Conservation (phyloP, 2,888 invertebrate genomes). For the Rhabditoides inermis region DNA sequence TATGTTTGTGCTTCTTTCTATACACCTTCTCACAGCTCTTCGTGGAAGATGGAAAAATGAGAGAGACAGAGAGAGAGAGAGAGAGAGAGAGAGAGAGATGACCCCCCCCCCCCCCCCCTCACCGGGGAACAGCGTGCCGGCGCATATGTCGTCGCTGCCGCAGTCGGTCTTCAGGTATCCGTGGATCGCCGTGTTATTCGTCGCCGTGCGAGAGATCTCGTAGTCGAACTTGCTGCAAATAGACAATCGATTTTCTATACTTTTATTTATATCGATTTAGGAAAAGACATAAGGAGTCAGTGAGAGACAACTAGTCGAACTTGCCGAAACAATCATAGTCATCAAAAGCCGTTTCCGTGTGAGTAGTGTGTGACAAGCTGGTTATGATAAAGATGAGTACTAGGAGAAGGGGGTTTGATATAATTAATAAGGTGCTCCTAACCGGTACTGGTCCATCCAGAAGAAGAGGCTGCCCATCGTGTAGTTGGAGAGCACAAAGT, state of each 20-base stretch:
- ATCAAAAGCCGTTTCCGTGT: no score
- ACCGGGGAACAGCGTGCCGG: conserved; percentile 49
- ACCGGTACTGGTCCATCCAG: conserved; percentile 52
- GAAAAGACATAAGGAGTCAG: no score
- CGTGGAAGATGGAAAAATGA: no score
- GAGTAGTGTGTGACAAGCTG: no score
- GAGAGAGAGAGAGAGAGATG: background rate
- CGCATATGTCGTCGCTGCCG: conserved; percentile 46
- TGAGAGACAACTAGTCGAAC: no score
- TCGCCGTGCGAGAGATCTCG: conserved; percentile 43
- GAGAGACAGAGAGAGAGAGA: no score
- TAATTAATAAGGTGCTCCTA: background rate
- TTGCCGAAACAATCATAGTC: no score
- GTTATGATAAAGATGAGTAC: background rate
- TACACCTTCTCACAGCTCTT: no score
- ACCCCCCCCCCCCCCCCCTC: background rate
- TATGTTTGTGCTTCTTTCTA: no score
- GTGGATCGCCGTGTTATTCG: conserved; percentile 44
- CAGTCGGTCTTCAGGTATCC: conserved; percentile 50
- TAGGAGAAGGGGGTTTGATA: background rate
- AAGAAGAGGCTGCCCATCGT: conserved; percentile 45
- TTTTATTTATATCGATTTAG: no score
- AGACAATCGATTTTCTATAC: background rate
- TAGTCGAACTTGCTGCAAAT: conserved; percentile 47
- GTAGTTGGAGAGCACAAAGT: conserved; percentile 49